Base-by-base conservation (phyloP, 2,113 vertebrate genomes). In the Actinemys pallida region DNA sequence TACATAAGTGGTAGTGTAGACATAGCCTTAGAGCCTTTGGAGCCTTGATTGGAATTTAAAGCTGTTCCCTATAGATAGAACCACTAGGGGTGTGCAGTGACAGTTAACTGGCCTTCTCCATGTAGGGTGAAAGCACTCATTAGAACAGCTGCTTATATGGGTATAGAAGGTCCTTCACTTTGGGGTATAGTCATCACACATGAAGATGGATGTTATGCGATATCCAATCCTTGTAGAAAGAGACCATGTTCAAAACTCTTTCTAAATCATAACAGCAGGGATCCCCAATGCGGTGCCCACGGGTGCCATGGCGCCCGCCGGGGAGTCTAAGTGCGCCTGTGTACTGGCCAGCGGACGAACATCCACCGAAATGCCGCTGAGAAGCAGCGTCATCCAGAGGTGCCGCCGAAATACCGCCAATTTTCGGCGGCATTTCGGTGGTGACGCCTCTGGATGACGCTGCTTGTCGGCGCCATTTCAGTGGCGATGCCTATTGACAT, bases 31-130 rank as follows among this genome's bases (percentile, higher is more conserved):
- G 65, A 72, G 65, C 8, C 35, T 25, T 5, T 87, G 69, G 11
- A 84, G 7, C 35, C 53, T 82, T 14, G 5, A 1, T 42, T 95
- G 81, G 57, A 93, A 93, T 72, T 82, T 94, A 4, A 56, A 93
- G 57, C 42, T 14, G 2, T 90, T 93, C 85, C 31, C 65, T 81
- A 54, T 75, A 84, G 69, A 5, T 57, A 86, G 72, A 92, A 69
- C 1, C 17, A 47, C 1, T 53, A 19, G 49, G 9, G 81, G 31
- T 89, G 80, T n/a, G 3, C 92, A 93, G 10, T 5, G 9, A 6
- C 12, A 84, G 31, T 75, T 76, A n/a, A 10, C 65, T 54, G 42
- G 6, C 6, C 82, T 94, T 88, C 83, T 90, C 82, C 7, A 12
- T 52, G 49, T 59, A 69, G 5, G 29, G 2, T 42, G 45, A 91